Conservation (phyloP, 2,113 vertebrate genomes). For the Motacilla tschutschensis region DNA sequence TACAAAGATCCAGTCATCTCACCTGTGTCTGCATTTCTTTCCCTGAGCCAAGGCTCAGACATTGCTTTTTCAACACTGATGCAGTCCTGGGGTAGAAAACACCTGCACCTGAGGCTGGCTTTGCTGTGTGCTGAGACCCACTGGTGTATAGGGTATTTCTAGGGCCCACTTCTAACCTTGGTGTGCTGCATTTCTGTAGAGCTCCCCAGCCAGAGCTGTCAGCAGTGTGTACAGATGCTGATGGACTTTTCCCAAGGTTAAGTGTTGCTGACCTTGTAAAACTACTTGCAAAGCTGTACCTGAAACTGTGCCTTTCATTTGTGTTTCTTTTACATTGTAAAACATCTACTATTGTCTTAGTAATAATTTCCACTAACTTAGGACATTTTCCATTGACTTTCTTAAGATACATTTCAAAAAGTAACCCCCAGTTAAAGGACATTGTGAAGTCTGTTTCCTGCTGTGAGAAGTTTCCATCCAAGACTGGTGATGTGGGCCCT, state of each 20-base stretch:
- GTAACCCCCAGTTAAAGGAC: background rate
- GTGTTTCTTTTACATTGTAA: background rate
- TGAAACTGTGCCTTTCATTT: background rate
- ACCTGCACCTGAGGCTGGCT: background rate
- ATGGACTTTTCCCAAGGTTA: background rate
- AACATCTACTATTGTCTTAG: background rate
- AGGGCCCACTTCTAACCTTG: background rate
- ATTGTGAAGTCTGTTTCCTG: background rate
- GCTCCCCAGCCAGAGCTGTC: background rate
- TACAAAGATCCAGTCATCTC: background rate
- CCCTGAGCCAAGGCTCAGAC: background rate
- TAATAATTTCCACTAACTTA: background rate
- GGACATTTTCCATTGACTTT: background rate
- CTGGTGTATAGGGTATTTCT: background rate
- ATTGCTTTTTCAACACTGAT: background rate
- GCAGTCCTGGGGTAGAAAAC: background rate
- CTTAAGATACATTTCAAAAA: background rate
- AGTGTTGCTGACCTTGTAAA: background rate
- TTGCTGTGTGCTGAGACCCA: background rate
- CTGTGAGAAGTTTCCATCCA: background rate
- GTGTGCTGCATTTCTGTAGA: background rate
- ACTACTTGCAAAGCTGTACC: background rate
- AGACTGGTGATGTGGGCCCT: background rate
- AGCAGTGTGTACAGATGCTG: background rate
- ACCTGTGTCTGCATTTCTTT: background rate